Percentiles rank a stretch among this genome's conserved stretches.
phyloP scores from a whole-genome alignment of 2,797 vertebrate species.

The Enteromius radiatus region DNA sequence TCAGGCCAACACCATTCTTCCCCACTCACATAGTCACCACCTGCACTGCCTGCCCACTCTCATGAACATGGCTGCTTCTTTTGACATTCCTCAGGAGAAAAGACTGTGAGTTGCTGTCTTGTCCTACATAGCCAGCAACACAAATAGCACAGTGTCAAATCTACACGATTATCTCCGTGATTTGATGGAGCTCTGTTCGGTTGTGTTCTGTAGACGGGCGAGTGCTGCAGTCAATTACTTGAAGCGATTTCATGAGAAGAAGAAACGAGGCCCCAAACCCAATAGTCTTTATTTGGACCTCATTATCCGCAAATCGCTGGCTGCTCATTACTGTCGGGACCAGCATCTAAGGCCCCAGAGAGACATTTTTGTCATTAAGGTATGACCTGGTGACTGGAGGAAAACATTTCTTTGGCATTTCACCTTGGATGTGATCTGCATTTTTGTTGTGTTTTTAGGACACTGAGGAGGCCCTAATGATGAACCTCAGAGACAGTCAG shows the following conservation, averaged over 20 bases:
- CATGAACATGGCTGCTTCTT: constrained; percentile 98
- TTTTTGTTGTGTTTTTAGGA: constrained; percentile 80
- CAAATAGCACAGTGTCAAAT: not conserved
- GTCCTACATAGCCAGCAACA: not conserved
- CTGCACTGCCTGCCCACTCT: constrained; percentile 96
- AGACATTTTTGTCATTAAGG: constrained; percentile 97
- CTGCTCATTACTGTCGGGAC: constrained; percentile 87
- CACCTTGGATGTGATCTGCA: not conserved
- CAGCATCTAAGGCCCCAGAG: constrained; percentile 87
- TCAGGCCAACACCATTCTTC: constrained; percentile 97
- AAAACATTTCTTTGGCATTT: not conserved
- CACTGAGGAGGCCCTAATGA: constrained; percentile 93
- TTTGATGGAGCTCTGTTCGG: constrained; percentile 11
- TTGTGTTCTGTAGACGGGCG: constrained; percentile 80
- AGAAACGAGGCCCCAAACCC: constrained; percentile 93
- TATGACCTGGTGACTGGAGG: constrained; percentile 59
- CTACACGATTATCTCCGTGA: not conserved
- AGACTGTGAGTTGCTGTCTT: constrained; percentile 83
- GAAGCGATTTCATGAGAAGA: constrained; percentile 97
- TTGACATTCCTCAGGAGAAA: constrained; percentile 94
- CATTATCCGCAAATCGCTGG: constrained; percentile 92
- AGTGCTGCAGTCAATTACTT: constrained; percentile 95
- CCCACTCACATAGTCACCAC: constrained; percentile 97
- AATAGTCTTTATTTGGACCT: constrained; percentile 96
- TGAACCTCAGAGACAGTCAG: constrained; percentile 94